Base-by-base conservation (phyloP, 2,113 vertebrate species). In the Osmerus eperlanus region DNA sequence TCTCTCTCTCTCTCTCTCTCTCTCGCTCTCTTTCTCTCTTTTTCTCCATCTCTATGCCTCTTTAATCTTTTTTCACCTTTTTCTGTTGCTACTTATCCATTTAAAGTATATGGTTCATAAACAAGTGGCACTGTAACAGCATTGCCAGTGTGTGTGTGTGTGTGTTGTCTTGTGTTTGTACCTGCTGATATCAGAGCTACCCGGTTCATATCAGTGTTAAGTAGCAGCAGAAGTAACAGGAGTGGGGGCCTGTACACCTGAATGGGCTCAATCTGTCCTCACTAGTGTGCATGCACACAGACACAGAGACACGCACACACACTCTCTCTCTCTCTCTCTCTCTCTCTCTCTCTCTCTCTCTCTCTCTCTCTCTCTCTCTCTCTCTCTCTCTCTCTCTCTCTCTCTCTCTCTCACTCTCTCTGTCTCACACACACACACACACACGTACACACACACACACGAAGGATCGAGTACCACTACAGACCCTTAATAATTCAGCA, bases 401-500 rank as follows among this genome's bases (percentile, higher is more conserved):
- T 23, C 23, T 23, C 23, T 23, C 23, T 23, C 67, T 67, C 70
- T 66, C 72, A 28, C 2, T 52, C 71, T 65, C 58, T 41, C 29
- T 56, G 54, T 59, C 21, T 69, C 23, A 19, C 67, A 67, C 68
- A 70, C n/a, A 36, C n/a, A 36, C 28, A 14, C 28, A 60, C 55
- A 36, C 54, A 16, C 23, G 64, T 47, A 68, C 66, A 71, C 58
- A 53, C 16, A 71, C 70, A 63, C 59, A 71, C 53, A 51, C 74
- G 75, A 77, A 80, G 59, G 54, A 63, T 92, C 85, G 78, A 56
- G 71, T 90, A 59, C 78, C 78, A 87, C 70, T 80, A 89, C 84
- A 73, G 29, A 18, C 32, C 56, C 23, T 94, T 32, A 92, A 93
- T 92, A 90, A 92, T 92, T 93, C 61, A 94, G 71, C 54, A 53